These are phyloP conservation scores for Drosophila pegasa DNA, from an alignment of 2,888 invertebrate genomes.

Conservation along the genomic window DNA sequence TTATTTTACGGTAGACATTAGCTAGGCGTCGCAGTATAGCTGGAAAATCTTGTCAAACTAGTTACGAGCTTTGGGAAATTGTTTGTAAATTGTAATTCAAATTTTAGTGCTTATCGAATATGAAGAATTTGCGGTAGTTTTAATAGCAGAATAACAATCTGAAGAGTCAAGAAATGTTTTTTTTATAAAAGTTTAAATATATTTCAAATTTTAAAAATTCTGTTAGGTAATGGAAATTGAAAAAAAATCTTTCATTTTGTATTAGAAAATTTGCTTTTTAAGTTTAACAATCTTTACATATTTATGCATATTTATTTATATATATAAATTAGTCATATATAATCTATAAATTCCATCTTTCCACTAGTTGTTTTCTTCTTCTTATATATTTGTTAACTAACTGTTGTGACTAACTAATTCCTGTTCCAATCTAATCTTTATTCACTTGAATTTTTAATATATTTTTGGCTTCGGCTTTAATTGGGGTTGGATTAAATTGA, in stretches of 20 bases:
- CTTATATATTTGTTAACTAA: neutral
- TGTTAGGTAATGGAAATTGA: neutral
- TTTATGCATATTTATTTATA: no score
- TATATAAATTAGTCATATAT: no score
- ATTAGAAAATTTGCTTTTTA: neutral
- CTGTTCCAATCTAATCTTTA: neutral
- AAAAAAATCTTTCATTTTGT: neutral
- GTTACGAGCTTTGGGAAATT: neutral
- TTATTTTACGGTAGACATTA: neutral
- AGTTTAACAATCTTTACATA: no score
- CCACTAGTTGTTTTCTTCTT: neutral
- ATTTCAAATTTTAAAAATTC: neutral
- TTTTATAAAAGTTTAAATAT: neutral
- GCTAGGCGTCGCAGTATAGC: neutral
- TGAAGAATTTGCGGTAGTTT: no score
- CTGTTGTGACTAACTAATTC: neutral
- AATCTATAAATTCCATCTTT: neutral
- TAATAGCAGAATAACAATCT: no score
- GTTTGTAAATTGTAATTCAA: neutral
- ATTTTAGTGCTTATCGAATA: no score
- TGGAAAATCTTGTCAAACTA: neutral
- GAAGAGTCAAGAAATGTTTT: neutral
- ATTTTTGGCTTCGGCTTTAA: neutral
- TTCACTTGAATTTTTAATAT: neutral
- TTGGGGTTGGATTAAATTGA: neutral